Evolutionary conservation across 1,140 invertebrate genomes (phyloP), one percentile per base, ranked within the genome.

Genomic region (Lepeophtheirus salmonis): DNA sequence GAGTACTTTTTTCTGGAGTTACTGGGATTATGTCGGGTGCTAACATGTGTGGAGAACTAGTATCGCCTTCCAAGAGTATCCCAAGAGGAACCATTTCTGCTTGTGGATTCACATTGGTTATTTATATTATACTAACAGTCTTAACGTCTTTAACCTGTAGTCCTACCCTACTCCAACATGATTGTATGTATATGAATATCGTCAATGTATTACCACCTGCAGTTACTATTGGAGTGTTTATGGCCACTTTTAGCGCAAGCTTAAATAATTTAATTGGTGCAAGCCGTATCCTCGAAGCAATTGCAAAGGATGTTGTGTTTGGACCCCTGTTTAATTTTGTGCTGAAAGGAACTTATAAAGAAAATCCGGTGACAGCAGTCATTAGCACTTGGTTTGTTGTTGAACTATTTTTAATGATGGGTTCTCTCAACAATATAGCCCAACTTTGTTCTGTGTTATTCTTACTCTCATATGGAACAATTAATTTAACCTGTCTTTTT

Each of bases 1-100:
- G 89, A 21, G 89, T 95, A 3, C 71, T 91, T 1, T 91, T 90
- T 68, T 90, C 87, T 53, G 91, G 91, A 18, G 89, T 97, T 2
- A 99, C 96, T 6, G 96, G 96, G 1, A 97, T 99, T 62, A 95
- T 98, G 85, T 95, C 94, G 54, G 96, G 96, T 4, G 94, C 95
- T 17, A 99, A 98, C 72, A 97, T 99, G 90, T 94, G 89, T 66
- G 65, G 64, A 20, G 64, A 68, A n/a, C 70, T 97, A 13, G 90
- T 86, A 72, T 87, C 86, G 70, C 94, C 95, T 3, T 82, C 83
- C 4, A 80, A 81, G 66, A 89, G 86, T 56, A 98, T 99, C 68
- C 96, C 96, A 0, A 73, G 77, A 53, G 96, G 96, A 48, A 98
- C 96, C 1, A 70, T 98, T 18, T 83, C 84, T 2, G 95, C 91